These are phyloP conservation scores for Chlorops oryzae DNA, from an alignment of 1,140 invertebrate species.

Conservation along the genomic window DNA sequence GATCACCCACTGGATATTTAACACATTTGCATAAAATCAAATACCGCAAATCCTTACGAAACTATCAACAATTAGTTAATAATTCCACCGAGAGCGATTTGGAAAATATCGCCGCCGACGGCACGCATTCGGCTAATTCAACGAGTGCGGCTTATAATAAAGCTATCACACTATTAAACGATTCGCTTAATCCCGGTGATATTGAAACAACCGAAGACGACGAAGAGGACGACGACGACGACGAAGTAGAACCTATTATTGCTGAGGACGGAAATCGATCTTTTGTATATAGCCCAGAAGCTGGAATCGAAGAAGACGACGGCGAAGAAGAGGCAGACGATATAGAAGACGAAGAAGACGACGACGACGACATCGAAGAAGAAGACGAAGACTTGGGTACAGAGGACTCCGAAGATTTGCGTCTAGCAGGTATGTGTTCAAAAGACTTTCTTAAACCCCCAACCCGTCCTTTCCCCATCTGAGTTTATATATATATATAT, in stretches of 20 bases:
- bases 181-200: too few species aligned
- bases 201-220: constrained; percentile 17
- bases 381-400: constrained; percentile 27
- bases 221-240: constrained; percentile 26
- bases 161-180: too few species aligned
- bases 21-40: constrained; percentile 20
- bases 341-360: constrained; percentile 25
- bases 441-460: too few species aligned
- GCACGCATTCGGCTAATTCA: too few species aligned
- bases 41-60: constrained; percentile 27
- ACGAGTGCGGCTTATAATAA: too few species aligned
- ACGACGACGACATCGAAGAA: constrained; percentile 38
- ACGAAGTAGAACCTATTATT: constrained; percentile 36
- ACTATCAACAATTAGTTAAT: constrained; percentile 20
- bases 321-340: constrained; percentile 31
- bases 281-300: constrained; percentile 35
- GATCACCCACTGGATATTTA: too few species aligned
- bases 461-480: too few species aligned
- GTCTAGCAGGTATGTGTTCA: not conserved
- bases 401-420: not conserved
- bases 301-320: constrained; percentile 25
- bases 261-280: too few species aligned
- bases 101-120: not conserved
- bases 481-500: not conserved
- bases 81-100: not conserved